Conservation (phyloP, 2,113 vertebrate species). For the Macaca fascicularis region T2T-MFA8v1.1 NC_088379.1:20787501-20788000, state of each 20-base stretch:
- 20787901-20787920: constrained; percentile 70
- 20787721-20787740: neutral
- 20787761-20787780: neutral
- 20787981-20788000: constrained; percentile 55
- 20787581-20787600: too few relatives aligned
- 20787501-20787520: constrained; percentile 35
- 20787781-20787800: constrained; percentile 52
- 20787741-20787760: constrained; percentile 37
- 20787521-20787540: neutral
- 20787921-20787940: constrained; percentile 69
- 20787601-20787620: too few relatives aligned
- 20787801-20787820: constrained; percentile 59
- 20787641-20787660: neutral
- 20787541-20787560: neutral
- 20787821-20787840: constrained; percentile 26
- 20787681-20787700: neutral
- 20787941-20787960: constrained; percentile 73
- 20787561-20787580: too few relatives aligned
- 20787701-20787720: neutral
- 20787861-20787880: constrained; percentile 62
- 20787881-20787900: constrained; percentile 71
- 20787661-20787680: neutral
- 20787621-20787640: too few relatives aligned
- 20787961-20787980: constrained; percentile 53
- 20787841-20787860: constrained; percentile 63